Evolutionary conservation across 1,140 invertebrate species (phyloP).

Genomic region (Drosophila varians): DNA sequence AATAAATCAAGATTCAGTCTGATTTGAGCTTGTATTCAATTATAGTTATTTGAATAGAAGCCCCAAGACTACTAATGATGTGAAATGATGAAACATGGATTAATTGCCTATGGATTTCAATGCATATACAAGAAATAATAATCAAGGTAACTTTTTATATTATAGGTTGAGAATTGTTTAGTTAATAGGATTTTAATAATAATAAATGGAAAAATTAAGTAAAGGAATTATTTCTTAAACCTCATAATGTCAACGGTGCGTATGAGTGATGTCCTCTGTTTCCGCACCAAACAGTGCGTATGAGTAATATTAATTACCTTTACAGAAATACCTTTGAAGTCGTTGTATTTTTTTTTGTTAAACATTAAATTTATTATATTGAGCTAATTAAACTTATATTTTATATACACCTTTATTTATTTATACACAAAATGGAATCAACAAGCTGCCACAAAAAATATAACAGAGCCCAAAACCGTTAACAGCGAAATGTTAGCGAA

Average conservation of each 20-base stretch:
- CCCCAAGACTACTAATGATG: neutral
- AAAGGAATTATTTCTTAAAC: neutral
- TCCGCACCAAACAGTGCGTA: too few relatives aligned
- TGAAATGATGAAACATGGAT: neutral
- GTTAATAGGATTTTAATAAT: too few relatives aligned
- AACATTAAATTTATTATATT: neutral
- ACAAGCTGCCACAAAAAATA: conserved; percentile 1
- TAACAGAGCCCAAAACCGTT: conserved; percentile 17
- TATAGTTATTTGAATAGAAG: conserved; percentile 5
- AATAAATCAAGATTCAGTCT: conserved; percentile 3
- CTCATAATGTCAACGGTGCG: neutral
- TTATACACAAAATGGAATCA: conserved; percentile 10
- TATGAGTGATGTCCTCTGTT: neutral
- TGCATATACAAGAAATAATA: too few relatives aligned
- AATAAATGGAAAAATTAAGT: too few relatives aligned
- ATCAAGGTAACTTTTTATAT: too few relatives aligned
- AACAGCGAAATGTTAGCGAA: conserved; percentile 25
- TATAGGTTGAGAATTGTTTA: too few relatives aligned
- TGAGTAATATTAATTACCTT: too few relatives aligned
- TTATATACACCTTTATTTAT: neutral
- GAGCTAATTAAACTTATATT: neutral
- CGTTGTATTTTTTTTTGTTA: too few relatives aligned
- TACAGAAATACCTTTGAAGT: too few relatives aligned
- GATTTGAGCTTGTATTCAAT: conserved; percentile 2
- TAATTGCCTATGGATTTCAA: neutral